Evolutionary conservation across 2,113 vertebrate genomes (phyloP).

Genomic region (Hemicordylus capensis): DNA sequence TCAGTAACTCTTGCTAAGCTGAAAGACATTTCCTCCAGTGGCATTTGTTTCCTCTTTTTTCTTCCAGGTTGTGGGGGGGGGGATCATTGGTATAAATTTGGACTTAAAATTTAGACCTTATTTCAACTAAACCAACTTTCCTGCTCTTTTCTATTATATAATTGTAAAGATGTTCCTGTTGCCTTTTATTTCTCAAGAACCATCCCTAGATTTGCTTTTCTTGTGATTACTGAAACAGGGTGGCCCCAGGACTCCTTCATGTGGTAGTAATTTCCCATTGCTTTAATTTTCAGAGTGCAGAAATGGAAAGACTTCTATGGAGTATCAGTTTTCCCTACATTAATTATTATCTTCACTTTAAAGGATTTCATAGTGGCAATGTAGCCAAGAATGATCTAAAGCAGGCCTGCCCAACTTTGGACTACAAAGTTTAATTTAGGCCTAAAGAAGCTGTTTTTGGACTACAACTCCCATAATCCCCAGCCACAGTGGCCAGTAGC

Average conservation of each 20-base stretch:
- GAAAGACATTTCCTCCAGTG: not conserved
- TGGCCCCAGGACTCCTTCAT: not conserved
- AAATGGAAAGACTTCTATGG: constrained; percentile 42
- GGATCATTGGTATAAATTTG: not conserved
- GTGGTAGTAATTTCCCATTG: not conserved
- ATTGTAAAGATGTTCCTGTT: not conserved
- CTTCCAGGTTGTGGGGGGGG: not conserved
- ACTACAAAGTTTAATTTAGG: too few species aligned
- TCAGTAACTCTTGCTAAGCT: not conserved
- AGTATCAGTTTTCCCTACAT: constrained; percentile 32
- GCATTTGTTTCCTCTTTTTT: not conserved
- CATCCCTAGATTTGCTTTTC: constrained; percentile 39
- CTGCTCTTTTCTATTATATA: not conserved
- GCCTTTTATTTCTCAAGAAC: constrained; percentile 20
- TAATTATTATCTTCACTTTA: constrained; percentile 39
- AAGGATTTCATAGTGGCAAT: not conserved
- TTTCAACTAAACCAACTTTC: constrained; percentile 37
- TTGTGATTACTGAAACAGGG: constrained; percentile 23
- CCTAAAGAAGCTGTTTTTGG: too few species aligned
- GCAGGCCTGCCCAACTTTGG: too few species aligned
- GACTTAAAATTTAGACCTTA: not conserved
- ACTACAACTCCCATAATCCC: too few species aligned
- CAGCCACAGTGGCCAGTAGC: too few species aligned
- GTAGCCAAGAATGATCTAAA: too few species aligned
- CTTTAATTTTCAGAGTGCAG: not conserved